Evolutionary conservation across 1,140 invertebrate species (phyloP).

Genomic region (Leptopilina boulardi): DNA sequence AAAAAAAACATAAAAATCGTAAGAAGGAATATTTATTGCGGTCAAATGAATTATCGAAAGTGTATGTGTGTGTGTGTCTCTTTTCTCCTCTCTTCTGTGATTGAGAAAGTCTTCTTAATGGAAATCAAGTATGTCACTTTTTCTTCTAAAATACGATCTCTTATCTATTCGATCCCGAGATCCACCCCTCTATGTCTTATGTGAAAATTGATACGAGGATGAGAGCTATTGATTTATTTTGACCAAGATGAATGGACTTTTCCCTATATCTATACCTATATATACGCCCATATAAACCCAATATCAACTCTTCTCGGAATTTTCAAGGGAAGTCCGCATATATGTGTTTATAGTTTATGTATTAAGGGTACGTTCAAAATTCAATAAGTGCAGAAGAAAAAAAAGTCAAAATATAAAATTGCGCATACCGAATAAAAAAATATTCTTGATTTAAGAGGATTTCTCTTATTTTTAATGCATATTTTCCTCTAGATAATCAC

Average conservation of each 20-base stretch:
- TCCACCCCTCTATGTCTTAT: not conserved
- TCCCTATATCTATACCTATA: not conserved
- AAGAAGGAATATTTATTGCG: not conserved
- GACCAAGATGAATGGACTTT: constrained; percentile 23
- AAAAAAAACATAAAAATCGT: too few species aligned
- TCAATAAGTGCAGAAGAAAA: too few species aligned
- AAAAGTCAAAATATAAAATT: too few species aligned
- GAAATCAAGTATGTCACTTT: constrained; percentile 1
- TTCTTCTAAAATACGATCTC: not conserved
- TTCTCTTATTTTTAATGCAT: too few species aligned
- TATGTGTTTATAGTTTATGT: not conserved
- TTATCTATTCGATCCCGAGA: not conserved
- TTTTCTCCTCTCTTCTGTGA: not conserved
- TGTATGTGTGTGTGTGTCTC: too few species aligned
- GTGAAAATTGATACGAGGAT: constrained; percentile 22
- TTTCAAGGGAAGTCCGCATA: constrained; percentile 1
- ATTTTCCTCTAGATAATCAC: too few species aligned
- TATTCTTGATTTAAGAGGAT: too few species aligned
- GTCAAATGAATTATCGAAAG: not conserved
- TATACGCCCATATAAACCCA: not conserved
- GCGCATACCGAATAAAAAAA: too few species aligned
- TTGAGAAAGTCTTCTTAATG: not conserved
- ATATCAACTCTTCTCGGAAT: not conserved
- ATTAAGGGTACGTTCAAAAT: too few species aligned
- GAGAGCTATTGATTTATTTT: constrained; percentile 30